Evolutionary conservation across 2,113 vertebrate species (phyloP), one percentile per base, ranked within the genome.

Genomic region (Ptilorrhoa leucosticta): DNA sequence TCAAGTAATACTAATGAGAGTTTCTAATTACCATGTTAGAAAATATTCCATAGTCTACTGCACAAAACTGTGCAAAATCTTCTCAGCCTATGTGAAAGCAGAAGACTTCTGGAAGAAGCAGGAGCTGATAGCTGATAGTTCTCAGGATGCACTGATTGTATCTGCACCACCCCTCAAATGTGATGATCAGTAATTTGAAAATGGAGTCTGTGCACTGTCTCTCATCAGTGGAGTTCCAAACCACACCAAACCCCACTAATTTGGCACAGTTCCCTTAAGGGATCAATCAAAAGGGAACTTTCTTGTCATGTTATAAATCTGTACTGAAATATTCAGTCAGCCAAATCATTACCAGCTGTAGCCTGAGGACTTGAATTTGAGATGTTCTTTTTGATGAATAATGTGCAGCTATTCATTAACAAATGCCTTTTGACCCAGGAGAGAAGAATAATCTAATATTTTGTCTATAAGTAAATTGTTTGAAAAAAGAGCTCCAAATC

Each of bases 271-370:
- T 91, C 47, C 71, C 85, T 87, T 81, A 57, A 73, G 58, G 37
- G 57, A 82, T 79, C 61, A 60, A 44, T 82, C 81, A 75, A 76
- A 89, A 64, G 24, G 50, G 31, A 84, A 70, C 24, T 64, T 85
- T 70, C 87, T 63, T 63, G 79, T 76, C 71, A 66, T 9, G 24
- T 31, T 91, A 70, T 77, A 91, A 91, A 94, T 88, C 79, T 70
- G 53, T 37, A 47, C 48, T 86, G 75, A 94, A 94, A 85, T 72
- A 95, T 37, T 78, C 87, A 93, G 80, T 47, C 68, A 94, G 70
- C 42, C 70, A 96, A 90, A 90, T 96, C 84, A 35, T 93, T 91
- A 45, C 84, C 75, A 93, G 92, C 75, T 93, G 78, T 72, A 94
- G 87, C 63, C 70, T 44, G 39, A 93, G 87, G 87, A 77, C 40